phyloP scores from a whole-genome alignment of 2,113 vertebrate species.

The Pollimyrus isidori region DNA sequence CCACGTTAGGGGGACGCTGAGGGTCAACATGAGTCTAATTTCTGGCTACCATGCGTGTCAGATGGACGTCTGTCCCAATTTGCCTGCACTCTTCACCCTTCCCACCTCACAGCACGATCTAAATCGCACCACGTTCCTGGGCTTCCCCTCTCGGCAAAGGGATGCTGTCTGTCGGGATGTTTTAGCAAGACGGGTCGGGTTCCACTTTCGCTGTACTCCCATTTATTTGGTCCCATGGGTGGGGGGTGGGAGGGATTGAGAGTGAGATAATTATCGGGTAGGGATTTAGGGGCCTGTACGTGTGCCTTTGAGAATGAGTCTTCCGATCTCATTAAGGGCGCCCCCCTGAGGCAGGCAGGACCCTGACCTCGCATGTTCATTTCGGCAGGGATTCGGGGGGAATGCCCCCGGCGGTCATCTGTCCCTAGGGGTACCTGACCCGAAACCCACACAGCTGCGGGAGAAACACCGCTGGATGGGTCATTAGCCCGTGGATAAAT shows the following conservation, averaged over 20 bases:
- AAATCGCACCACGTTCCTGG: neutral
- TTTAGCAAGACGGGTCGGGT: neutral
- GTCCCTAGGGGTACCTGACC: neutral
- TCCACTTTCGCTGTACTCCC: neutral
- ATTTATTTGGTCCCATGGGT: constrained; percentile 3
- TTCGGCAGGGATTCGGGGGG: neutral
- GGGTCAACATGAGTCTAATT: neutral
- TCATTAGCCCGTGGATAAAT: neutral
- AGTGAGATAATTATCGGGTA: constrained; percentile 8
- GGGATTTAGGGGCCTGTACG: constrained; percentile 10
- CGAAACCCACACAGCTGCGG: neutral
- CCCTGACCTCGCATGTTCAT: neutral
- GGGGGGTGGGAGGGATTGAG: neutral
- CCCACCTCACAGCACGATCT: neutral
- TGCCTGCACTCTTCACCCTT: neutral
- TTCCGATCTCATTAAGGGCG: constrained; percentile 12
- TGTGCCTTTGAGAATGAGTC: neutral
- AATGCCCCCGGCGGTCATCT: neutral
- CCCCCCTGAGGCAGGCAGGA: neutral
- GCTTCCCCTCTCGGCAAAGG: neutral
- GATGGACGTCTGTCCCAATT: neutral
- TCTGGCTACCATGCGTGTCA: neutral
- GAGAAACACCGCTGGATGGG: neutral
- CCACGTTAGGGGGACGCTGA: neutral
- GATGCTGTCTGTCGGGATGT: neutral